Evolutionary conservation across 2,888 invertebrate genomes (phyloP).

Genomic region (Crossocerus cetratus): DNA sequence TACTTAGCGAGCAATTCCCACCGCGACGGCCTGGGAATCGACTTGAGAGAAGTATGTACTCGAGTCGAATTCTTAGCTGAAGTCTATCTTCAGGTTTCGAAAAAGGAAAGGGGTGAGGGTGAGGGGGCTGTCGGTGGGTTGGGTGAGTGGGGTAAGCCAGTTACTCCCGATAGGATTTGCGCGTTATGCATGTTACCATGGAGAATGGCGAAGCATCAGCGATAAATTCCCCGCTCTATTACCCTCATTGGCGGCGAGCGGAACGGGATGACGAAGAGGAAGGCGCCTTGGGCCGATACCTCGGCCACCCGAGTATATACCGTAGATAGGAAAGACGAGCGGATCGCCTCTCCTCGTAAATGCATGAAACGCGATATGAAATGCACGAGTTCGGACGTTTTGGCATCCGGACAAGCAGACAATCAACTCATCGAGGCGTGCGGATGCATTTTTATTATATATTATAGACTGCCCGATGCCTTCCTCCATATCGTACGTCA

Average conservation of each 20-base stretch:
- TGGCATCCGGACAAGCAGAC: slow-evolving; percentile 77
- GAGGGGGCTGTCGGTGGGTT: not conserved
- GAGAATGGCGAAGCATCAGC: slow-evolving; percentile 6
- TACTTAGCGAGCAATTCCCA: not conserved
- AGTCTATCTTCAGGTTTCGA: not conserved
- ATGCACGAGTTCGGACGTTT: slow-evolving; percentile 76
- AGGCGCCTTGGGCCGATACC: slow-evolving; percentile 65
- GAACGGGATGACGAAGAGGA: slow-evolving; percentile 45
- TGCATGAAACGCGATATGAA: slow-evolving; percentile 75
- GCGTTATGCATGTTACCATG: not conserved
- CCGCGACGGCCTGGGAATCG: no score
- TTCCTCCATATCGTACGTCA: slow-evolving; percentile 74
- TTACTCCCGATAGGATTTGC: not conserved
- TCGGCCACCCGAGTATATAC: slow-evolving; percentile 65
- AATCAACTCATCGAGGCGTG: slow-evolving; percentile 77
- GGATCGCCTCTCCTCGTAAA: slow-evolving; percentile 65
- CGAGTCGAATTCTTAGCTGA: not conserved
- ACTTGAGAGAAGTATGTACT: no score
- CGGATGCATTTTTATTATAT: slow-evolving; percentile 77
- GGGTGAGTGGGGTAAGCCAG: not conserved
- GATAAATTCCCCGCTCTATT: slow-evolving; percentile 40
- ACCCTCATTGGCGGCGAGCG: slow-evolving; percentile 37
- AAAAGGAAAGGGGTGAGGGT: not conserved
- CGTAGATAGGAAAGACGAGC: slow-evolving; percentile 9
- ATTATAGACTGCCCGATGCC: slow-evolving; percentile 76